Evolutionary conservation across 2,888 invertebrate species (phyloP), one percentile per base, ranked within the genome.

Genomic region (Chrysolina americana): DNA sequence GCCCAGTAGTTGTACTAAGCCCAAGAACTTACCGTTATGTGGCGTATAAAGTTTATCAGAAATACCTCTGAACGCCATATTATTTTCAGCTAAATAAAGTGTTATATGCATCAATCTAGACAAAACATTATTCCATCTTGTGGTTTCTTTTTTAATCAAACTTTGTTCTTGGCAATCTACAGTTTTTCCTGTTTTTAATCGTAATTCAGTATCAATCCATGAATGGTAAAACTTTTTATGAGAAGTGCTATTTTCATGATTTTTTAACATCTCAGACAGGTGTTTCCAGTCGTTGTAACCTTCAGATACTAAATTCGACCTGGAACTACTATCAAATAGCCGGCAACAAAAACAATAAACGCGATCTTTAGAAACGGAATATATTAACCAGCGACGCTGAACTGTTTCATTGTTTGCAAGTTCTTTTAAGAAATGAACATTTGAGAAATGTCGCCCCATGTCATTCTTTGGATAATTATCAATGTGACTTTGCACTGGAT

Each of bases 61-160:
- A n/a, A 41, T 23, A 28, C 71, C 71, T 47, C 62, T 47, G 19
- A 71, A 74, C n/a, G 68, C 47, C 64, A 73, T 41, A 69, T 50
- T 64, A 2, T 68, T 15, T 47, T 5, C 68, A 23, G 59, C 59
- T 36, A 71, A 19, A n/a, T n/a, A n/a, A n/a, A n/a, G n/a, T n/a
- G n/a, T n/a, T n/a, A n/a, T n/a, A n/a, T n/a, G n/a, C n/a, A 66
- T 66, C 19, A 74, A n/a, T 71, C 70, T 63, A 23, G 36, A 28
- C 36, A 74, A 21, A 17, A 74, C 56, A 66, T 70, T 47, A 23
- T 66, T 48, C 66, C 66, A 66, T 47, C 48, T 48, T 47, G 66
- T 48, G 19, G 47, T 44, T 66, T 48, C 47, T n/a, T 48, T 23
- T 66, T 23, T 66, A 66, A 66, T 28, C 63, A 48, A 48, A 62